These are phyloP conservation scores for Anagyrus pseudococci DNA, from an alignment of 2,888 invertebrate species.

Conservation along the genomic window DNA sequence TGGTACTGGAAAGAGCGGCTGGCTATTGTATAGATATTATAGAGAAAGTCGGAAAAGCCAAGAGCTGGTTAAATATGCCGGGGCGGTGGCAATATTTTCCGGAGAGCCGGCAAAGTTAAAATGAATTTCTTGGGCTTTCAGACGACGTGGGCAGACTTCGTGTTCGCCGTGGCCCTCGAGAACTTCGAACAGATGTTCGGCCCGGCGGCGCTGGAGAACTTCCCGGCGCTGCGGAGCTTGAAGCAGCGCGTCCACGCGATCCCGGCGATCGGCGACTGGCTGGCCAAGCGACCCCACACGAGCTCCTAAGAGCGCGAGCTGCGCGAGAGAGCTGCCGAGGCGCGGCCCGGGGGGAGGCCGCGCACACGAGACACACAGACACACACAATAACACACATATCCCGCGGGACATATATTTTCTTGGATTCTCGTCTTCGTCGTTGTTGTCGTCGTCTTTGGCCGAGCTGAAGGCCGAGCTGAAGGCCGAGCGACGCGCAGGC, in stretches of 20 bases:
- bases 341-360: no score
- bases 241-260: slow-evolving; percentile 65
- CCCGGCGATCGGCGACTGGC: slow-evolving; percentile 66
- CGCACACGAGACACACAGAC: no score
- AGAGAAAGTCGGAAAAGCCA: no score
- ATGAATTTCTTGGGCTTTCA: slow-evolving; percentile 51
- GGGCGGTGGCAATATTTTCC: no score
- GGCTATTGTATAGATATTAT: no score
- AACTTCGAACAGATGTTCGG: slow-evolving; percentile 66
- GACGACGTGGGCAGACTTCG: slow-evolving; percentile 70
- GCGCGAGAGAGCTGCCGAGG: no score
- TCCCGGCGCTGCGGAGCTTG: slow-evolving; percentile 64
- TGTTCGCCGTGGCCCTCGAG: slow-evolving; percentile 66
- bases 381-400: not conserved
- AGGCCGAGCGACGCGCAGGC: not conserved
- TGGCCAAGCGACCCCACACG: slow-evolving; percentile 66
- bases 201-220: slow-evolving; percentile 63
- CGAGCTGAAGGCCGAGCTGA: no score
- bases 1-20: not conserved
- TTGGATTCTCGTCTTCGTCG: not conserved
- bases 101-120: no score
- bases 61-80: no score
- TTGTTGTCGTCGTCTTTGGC: not conserved
- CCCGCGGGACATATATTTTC: not conserved
- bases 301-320: slow-evolving; percentile 57